Evolutionary conservation across 2,113 vertebrate species (phyloP), one percentile per base, ranked within the genome.

Genomic region (Campylorhamphus procurvoides): DNA sequence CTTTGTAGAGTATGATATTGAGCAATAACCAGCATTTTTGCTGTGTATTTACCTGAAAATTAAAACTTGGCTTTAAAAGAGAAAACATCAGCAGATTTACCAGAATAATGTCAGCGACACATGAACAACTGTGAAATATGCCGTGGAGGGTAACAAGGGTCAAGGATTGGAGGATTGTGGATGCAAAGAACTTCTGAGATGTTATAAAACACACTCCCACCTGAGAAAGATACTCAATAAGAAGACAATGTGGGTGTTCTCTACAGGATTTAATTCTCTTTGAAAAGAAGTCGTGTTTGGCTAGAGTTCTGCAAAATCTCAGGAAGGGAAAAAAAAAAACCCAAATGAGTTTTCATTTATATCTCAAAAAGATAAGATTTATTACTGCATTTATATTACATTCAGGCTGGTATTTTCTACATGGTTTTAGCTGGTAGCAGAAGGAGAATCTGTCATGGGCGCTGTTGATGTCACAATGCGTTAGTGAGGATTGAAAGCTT

Each of bases 281-380:
- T 56, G 55, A 33, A 81, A 94, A 56, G 2, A 74, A 71, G 27
- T 39, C 4, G 16, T 1, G 5, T 63, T 47, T 77, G 56, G 27
- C 52, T 56, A 67, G 42, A 68, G 90, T 73, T 76, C 64, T 4
- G 1, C 31, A 75, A 88, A 88, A 77, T 33, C 24, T 75, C 10
- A 9, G 6, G 1, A 49, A 0, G 1, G 35, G 14, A 46, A 87
- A 62, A 1, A 62, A 1, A 35, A 39, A 31, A 44, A 0, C 0
- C 2, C 2, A 27, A 6, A 8, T 20, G 5, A 58, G 82, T 84
- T 74, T 90, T 76, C 24, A 58, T 25, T 71, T 67, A 17, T 0
- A 86, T 31, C 31, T 80, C 23, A 14, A 86, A 90, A 66, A 56
- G 53, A 13, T 59, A 71, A 40, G 3, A 63, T 58, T 66, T 73